Base-by-base conservation (phyloP, 2,888 invertebrate genomes). In the Brachypterus glaber region DNA sequence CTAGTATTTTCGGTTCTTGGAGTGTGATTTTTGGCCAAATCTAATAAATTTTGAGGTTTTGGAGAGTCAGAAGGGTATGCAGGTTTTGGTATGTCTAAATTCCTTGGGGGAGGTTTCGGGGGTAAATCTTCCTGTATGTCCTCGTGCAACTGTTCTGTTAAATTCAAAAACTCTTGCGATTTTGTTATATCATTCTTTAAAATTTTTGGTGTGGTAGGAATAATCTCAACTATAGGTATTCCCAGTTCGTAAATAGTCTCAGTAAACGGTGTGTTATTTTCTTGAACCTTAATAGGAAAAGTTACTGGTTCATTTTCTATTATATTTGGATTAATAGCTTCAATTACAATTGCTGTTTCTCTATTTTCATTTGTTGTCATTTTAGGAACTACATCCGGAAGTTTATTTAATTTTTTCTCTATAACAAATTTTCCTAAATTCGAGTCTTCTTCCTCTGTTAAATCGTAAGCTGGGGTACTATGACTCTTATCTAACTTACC, bases 381-480 rank as follows among this genome's bases (percentile, higher is more conserved):
- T n/a, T n/a, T n/a, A 13, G 47, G 48, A 30, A 46, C 39, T 11
- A 48, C 41, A 38, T 50, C 51, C 11, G 44, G 41, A 25, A 46
- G 35, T 33, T 46, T 46, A 25, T 42, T 43, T 11, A 27, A 11
- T n/a, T n/a, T n/a, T n/a, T n/a, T n/a, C n/a, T n/a, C n/a, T n/a
- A n/a, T n/a, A n/a, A n/a, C n/a, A n/a, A 44, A 37, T 17, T 29
- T 43, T 7, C 46, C 47, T 4, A 32, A 13, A 12, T 45, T 35
- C 5, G 40, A 35, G 1, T 11, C 33, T 13, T 39, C 37, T 43
- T 50, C 52, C 33, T 52, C 58, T n/a, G 57, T 57, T 21, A 60
- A 51, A 62, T 84, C 84, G 62, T 85, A 85, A 0, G 84, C 82
- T 2, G 86, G 86, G n/a, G 85, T 83, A 48, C 85, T 86, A 60